Percentiles rank a stretch among this genome's conserved stretches.
Conservation (phyloP, 2,888 invertebrate species). For the Philereme vetulata region DNA sequence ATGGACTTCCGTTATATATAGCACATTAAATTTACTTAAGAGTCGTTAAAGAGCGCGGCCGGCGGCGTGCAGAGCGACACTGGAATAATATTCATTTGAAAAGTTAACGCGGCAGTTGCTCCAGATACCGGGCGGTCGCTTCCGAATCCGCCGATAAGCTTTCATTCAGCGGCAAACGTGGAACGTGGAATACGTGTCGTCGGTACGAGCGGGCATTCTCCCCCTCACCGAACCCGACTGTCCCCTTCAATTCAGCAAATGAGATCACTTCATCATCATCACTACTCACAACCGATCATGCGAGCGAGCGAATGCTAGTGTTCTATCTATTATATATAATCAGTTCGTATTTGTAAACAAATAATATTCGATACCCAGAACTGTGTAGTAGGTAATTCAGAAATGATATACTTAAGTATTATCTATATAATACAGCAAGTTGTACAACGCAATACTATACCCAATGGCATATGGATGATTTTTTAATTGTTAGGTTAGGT, state of each 20-base stretch:
- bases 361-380: no score
- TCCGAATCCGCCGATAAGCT: conserved; percentile 67
- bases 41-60: conserved; percentile 53
- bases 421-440: no score
- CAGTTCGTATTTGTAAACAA: no score
- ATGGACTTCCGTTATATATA: conserved; percentile 50
- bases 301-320: not conserved
- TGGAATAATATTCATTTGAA: conserved; percentile 3
- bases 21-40: conserved; percentile 47
- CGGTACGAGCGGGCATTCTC: conserved; percentile 29
- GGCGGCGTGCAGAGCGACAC: conserved; percentile 32
- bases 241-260: conserved; percentile 31
- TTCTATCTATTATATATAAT: no score
- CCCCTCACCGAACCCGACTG: conserved; percentile 27
- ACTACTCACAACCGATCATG: not conserved
- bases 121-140: conserved; percentile 59
- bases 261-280: not conserved
- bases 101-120: conserved; percentile 42
- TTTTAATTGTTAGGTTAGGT: no score
- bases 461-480: no score
- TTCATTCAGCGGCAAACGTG: conserved; percentile 29
- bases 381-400: no score
- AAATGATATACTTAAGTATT: no score
- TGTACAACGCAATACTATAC: no score
- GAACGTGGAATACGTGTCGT: conserved; percentile 24